Base-by-base conservation (phyloP, 2,113 vertebrate species). In the Tautogolabrus adspersus region DNA sequence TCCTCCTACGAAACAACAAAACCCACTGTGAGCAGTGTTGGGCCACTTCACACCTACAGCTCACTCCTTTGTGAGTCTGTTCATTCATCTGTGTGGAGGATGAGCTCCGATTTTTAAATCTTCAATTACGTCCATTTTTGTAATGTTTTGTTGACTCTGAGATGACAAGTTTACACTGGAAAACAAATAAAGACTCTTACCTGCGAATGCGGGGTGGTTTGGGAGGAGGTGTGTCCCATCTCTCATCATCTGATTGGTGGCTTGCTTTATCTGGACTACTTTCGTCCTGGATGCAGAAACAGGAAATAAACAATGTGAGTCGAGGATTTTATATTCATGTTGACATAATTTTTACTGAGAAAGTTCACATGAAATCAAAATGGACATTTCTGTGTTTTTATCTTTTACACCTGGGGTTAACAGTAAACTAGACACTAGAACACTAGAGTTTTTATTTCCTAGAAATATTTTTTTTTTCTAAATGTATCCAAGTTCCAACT, bases 131-230 rank as follows among this genome's bases (percentile, higher is more conserved):
- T 34, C 30, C 4, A 34, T 10, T 11, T 42, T 10, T 42, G 11
- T 11, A 11, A 11, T 42, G 2, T 42, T 42, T 11, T 42, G 40
- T 42, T 9, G 40, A 42, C 2, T 40, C 10, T 42, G 11, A 42
- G 40, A 11, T 3, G 13, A 2, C 15, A 49, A 49, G 16, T 6
- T 46, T 52, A 19, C 3, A 49, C 19, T 21, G 49, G 19, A 52
- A 13, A n/a, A 21, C 0, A 21, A n/a, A 21, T 5, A 64, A 5
- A 0, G 1, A 0, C 47, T 65, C 70, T 88, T 87, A 98, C 98
- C 96, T 98, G 90, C 97, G 96, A 47, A 97, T 95, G 70, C 97
- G 94, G 47, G 98, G 98, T 65, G 97, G 98, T 89, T 99, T 99
- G 44, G 98, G 97, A 81, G 97, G 97, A 3, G 98, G 98, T 10